Conservation (phyloP, 37 sponge, comb jelly and placozoan genomes). For the Ianthella basta region DNA sequence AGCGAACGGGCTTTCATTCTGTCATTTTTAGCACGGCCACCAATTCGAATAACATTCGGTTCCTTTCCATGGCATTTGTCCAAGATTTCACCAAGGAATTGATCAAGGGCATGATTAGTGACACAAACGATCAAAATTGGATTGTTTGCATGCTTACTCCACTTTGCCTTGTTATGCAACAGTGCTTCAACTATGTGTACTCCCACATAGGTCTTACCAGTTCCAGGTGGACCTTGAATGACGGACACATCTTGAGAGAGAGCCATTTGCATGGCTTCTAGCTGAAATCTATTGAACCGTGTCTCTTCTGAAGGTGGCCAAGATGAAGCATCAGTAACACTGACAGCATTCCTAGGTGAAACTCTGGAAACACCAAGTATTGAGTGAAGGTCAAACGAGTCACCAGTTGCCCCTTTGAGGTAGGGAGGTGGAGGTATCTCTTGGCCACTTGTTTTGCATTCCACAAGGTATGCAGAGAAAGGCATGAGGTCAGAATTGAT, state of each 20-base stretch:
- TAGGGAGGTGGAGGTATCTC: conserved; percentile 57
- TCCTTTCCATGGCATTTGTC: not conserved
- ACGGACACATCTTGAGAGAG: conserved; percentile 78
- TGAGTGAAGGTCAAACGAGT: not conserved
- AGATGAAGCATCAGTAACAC: not conserved
- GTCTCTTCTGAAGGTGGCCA: conserved; percentile 56
- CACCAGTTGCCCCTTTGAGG: not conserved
- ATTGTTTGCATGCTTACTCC: conserved; percentile 39
- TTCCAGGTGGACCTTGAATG: conserved; percentile 98
- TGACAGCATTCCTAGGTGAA: not conserved
- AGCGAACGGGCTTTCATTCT: conserved; percentile 47
- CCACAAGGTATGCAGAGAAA: conserved; percentile 62
- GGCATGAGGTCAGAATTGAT: conserved; percentile 53
- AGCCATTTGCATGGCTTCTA: conserved; percentile 69
- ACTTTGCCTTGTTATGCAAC: conserved; percentile 44
- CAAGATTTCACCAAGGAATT: conserved; percentile 51
- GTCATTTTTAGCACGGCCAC: conserved; percentile 82
- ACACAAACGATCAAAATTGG: conserved; percentile 58
- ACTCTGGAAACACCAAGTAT: not conserved
- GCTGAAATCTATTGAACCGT: conserved; percentile 71
- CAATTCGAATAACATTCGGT: conserved; percentile 75
- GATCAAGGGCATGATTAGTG: conserved; percentile 73
- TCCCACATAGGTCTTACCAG: conserved; percentile 93
- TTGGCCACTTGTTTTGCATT: conserved; percentile 13
- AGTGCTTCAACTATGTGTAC: conserved; percentile 70